Conservation (phyloP, 1,140 invertebrate genomes). For the Drepana arcuata region DNA sequence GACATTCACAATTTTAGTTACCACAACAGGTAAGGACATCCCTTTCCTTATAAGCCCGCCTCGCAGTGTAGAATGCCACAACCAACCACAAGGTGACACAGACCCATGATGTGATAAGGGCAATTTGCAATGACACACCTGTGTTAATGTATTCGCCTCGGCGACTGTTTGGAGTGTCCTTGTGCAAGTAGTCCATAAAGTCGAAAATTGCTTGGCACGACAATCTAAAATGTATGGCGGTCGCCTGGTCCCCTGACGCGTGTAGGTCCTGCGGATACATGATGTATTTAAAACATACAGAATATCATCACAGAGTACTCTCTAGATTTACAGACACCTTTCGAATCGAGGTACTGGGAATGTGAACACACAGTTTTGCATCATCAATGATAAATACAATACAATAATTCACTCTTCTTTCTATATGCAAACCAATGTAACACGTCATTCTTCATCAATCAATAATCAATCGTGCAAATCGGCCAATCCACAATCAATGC, state of each 20-base stretch:
- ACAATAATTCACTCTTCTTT: no score
- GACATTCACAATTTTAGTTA: no score
- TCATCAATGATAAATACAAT: no score
- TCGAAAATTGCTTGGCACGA: constrained; percentile 78
- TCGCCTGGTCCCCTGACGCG: constrained; percentile 73
- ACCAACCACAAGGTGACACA: constrained; percentile 72
- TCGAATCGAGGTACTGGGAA: no score
- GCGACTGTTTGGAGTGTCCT: constrained; percentile 72
- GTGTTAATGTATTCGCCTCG: constrained; percentile 76
- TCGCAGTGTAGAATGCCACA: constrained; percentile 68
- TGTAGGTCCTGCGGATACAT: constrained; percentile 69
- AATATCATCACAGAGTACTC: no score
- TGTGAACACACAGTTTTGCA: no score
- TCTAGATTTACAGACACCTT: no score
- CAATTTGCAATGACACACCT: constrained; percentile 73
- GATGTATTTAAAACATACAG: no score
- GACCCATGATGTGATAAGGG: constrained; percentile 74
- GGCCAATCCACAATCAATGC: no score
- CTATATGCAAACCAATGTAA: no score
- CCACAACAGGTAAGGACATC: constrained; percentile 63
- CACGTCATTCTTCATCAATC: no score
- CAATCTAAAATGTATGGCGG: constrained; percentile 76
- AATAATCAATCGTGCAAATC: no score
- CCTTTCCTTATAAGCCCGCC: constrained; percentile 68
- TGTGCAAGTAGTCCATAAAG: constrained; percentile 82